These are phyloP conservation scores for Sitobion miscanthi DNA, from an alignment of 1,140 invertebrate species.

Conservation along the genomic window DNA sequence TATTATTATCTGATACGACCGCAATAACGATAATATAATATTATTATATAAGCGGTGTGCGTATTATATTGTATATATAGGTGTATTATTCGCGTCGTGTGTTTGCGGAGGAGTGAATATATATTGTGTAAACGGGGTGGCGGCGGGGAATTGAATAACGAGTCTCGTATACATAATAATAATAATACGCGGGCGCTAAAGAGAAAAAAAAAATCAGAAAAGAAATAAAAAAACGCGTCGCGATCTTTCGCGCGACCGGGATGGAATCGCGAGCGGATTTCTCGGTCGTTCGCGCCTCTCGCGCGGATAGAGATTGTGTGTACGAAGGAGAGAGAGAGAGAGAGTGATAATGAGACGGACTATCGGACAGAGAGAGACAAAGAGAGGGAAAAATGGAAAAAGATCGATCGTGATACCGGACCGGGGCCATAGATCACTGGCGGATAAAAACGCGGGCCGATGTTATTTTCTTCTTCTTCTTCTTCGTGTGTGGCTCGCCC, in stretches of 20 bases:
- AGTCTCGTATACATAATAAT: neutral
- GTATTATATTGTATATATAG: neutral
- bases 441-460: slow-evolving; percentile 21
- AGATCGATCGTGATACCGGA: slow-evolving; percentile 43
- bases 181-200: neutral
- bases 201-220: neutral
- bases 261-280: slow-evolving; percentile 14
- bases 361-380: too few species aligned
- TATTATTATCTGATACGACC: neutral
- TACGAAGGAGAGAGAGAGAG: too few species aligned
- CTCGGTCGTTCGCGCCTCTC: slow-evolving; percentile 28
- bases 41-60: neutral
- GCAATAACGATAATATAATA: neutral
- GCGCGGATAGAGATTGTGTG: neutral
- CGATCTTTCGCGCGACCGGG: neutral
- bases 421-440: slow-evolving; percentile 38
- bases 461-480: slow-evolving; percentile 48
- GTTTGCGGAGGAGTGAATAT: slow-evolving; percentile 14
- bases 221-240: neutral
- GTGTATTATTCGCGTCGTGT: neutral
- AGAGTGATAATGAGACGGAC: neutral
- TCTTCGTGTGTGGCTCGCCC: slow-evolving; percentile 1
- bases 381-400: neutral
- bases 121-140: neutral
- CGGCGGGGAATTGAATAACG: neutral